Evolutionary conservation across 2,888 invertebrate genomes (phyloP).

Genomic region (Iselma pallidipennis): DNA sequence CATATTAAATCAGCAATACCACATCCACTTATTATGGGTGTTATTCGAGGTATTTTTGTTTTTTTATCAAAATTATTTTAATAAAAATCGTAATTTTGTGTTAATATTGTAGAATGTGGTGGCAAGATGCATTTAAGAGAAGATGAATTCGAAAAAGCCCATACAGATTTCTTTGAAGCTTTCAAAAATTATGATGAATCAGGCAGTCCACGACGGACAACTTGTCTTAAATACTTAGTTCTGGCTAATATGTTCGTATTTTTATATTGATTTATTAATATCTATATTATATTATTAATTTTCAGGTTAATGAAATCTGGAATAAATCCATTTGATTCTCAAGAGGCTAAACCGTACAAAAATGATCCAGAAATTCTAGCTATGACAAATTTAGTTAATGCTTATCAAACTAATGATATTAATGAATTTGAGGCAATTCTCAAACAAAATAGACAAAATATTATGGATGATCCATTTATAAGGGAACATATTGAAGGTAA

Average conservation of each 20-base stretch:
- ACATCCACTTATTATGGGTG: slow-evolving; percentile 99
- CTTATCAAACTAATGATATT: slow-evolving; percentile 98
- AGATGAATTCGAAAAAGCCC: slow-evolving; percentile 97
- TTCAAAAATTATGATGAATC: slow-evolving; percentile 99
- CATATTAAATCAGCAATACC: slow-evolving; percentile 99
- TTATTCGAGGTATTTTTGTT: too few species aligned
- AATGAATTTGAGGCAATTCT: slow-evolving; percentile 97
- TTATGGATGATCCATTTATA: slow-evolving; percentile 99
- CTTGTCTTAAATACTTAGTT: slow-evolving; percentile 93
- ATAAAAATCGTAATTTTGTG: neutral
- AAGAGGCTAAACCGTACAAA: slow-evolving; percentile 99
- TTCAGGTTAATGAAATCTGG: slow-evolving; percentile 95
- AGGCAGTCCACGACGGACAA: slow-evolving; percentile 92
- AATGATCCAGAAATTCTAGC: slow-evolving; percentile 98
- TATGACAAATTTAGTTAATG: slow-evolving; percentile 97
- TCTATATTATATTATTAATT: neutral
- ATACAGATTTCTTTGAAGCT: slow-evolving; percentile 99
- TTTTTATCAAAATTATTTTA: too few species aligned
- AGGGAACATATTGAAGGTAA: slow-evolving; percentile 94
- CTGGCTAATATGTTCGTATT: slow-evolving; percentile 89
- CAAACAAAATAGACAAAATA: slow-evolving; percentile 89
- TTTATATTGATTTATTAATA: neutral
- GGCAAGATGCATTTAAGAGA: slow-evolving; percentile 99
- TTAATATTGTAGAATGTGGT: too few species aligned
- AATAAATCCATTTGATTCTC: slow-evolving; percentile 99